Conservation (phyloP, 2,888 invertebrate genomes). For the Cataglyphis altisquamis region DNA sequence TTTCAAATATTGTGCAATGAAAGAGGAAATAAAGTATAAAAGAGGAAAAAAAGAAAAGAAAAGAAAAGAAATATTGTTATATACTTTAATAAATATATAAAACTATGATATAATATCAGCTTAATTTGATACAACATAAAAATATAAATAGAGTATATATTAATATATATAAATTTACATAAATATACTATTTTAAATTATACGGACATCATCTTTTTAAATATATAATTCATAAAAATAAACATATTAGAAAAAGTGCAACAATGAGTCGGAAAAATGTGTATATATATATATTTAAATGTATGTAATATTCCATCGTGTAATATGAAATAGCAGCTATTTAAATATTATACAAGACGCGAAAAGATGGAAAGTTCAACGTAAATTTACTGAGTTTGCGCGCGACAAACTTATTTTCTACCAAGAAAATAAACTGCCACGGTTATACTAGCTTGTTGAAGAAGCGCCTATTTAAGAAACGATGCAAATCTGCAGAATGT, state of each 20-base stretch:
- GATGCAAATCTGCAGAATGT: constrained; percentile 48
- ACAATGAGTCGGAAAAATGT: background rate
- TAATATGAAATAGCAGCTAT: background rate
- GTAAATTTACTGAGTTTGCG: constrained; percentile 27
- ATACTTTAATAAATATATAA: background rate
- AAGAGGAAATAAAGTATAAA: background rate
- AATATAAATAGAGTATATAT: background rate
- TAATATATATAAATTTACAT: background rate
- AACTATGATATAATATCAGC: background rate
- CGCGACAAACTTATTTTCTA: constrained; percentile 4
- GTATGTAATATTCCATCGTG: background rate
- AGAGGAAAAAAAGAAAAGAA: background rate
- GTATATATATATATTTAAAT: too few relatives aligned
- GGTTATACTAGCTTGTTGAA: constrained; percentile 52
- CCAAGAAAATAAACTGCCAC: constrained; percentile 37
- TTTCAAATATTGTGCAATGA: background rate
- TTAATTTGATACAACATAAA: background rate
- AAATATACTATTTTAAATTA: background rate
- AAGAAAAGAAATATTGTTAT: background rate
- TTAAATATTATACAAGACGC: constrained; percentile 21
- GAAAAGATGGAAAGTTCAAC: background rate
- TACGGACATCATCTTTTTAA: background rate
- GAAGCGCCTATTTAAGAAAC: constrained; percentile 49
- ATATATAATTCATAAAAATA: background rate
- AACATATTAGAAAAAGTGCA: background rate